Percentiles rank a stretch among this genome's conserved stretches.
These are phyloP conservation scores for Aradophagus sp. DNA, from an alignment of 1,140 invertebrate genomes.

Conservation along the genomic window DNA sequence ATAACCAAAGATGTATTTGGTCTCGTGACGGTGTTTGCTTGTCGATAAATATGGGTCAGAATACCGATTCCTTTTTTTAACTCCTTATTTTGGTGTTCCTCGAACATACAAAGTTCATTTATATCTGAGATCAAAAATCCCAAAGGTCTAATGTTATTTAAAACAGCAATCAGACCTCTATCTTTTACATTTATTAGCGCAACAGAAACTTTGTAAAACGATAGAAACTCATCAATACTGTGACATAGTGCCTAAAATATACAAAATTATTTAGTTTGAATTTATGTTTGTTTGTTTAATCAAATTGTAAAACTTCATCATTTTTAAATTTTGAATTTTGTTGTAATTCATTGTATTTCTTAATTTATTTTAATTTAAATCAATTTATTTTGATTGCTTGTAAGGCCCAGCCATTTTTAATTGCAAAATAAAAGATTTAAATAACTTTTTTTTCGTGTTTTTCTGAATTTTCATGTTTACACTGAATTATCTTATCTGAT, in stretches of 20 bases:
- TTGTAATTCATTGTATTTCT: too few relatives aligned
- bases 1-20: conserved; percentile 74
- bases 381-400: too few relatives aligned
- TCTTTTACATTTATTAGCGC: conserved; percentile 72
- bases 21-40: conserved; percentile 77
- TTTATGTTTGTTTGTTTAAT: not conserved
- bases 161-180: conserved; percentile 73
- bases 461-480: too few relatives aligned
- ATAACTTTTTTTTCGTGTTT: too few relatives aligned
- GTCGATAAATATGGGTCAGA: conserved; percentile 78
- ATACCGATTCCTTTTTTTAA: conserved; percentile 75
- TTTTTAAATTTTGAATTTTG: too few relatives aligned
- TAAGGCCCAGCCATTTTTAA: too few relatives aligned
- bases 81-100: conserved; percentile 64
- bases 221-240: conserved; percentile 75
- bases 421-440: too few relatives aligned
- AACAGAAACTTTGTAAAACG: conserved; percentile 76
- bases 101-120: conserved; percentile 76
- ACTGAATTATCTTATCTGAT: too few relatives aligned
- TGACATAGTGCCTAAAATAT: conserved; percentile 75
- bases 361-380: too few relatives aligned
- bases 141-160: conserved; percentile 73
- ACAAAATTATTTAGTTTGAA: conserved; percentile 4
- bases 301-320: conserved; percentile 6
- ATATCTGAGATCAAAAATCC: conserved; percentile 76